Conservation (phyloP, 2,113 vertebrate genomes). For the Daboia siamensis region DNA sequence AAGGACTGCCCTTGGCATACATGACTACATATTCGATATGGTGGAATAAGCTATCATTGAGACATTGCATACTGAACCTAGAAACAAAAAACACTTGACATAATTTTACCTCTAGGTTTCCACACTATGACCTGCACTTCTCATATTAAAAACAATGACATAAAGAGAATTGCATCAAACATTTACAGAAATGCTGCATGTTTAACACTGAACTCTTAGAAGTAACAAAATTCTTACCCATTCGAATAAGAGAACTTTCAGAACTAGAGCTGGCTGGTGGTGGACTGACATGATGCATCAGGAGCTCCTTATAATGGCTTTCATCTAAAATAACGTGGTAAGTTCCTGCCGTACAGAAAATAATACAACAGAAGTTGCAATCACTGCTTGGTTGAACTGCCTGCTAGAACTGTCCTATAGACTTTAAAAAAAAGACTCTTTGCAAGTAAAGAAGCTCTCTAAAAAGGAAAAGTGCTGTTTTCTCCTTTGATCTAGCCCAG, state of each 20-base stretch:
- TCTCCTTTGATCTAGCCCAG: not conserved
- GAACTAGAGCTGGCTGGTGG: constrained; percentile 87
- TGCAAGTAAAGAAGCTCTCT: not conserved
- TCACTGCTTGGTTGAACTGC: not conserved
- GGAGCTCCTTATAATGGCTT: constrained; percentile 89
- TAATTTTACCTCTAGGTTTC: not conserved
- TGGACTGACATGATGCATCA: constrained; percentile 89
- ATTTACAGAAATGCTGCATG: not conserved
- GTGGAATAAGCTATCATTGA: not conserved
- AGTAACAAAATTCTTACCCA: constrained; percentile 77
- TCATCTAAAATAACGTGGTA: constrained; percentile 97
- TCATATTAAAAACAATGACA: not conserved
- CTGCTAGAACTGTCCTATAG: not conserved
- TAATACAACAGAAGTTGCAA: not conserved
- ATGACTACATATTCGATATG: not conserved
- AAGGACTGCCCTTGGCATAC: not conserved
- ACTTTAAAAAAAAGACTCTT: not conserved
- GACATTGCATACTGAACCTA: not conserved
- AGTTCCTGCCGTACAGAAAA: constrained; percentile 64
- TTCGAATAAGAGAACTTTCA: constrained; percentile 95
- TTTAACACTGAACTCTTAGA: not conserved
- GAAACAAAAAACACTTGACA: not conserved
- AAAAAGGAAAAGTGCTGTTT: not conserved
- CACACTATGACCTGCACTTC: too few species aligned
- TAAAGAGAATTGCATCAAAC: too few species aligned